phyloP scores from a whole-genome alignment of 2,113 vertebrate species.

The Numida meleagris region DNA sequence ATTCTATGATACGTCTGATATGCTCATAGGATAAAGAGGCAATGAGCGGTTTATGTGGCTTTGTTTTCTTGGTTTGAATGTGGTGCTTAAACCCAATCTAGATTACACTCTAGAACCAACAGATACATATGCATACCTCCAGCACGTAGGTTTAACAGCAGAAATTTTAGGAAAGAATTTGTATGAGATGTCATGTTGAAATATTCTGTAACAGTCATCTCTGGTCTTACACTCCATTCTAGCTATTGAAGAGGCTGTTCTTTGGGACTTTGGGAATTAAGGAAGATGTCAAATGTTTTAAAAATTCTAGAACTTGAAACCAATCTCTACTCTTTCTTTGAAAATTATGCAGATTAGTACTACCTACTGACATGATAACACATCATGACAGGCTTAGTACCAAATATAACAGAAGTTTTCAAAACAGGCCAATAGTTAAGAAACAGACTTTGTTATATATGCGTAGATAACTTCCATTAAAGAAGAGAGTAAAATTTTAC shows the following conservation, averaged over 20 bases:
- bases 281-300: not conserved
- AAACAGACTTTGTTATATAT: not conserved
- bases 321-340: not conserved
- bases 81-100: not conserved
- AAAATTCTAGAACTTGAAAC: not conserved
- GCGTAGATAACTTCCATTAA: not conserved
- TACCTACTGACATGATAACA: not conserved
- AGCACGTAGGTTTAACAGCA: not conserved
- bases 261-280: not conserved
- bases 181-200: constrained; percentile 7
- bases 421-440: not conserved
- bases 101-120: not conserved
- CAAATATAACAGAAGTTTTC: not conserved
- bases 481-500: not conserved
- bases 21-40: constrained; percentile 17
- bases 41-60: not conserved
- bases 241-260: constrained; percentile 6
- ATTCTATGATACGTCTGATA: not conserved
- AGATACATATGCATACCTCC: not conserved
- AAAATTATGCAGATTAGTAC: not conserved
- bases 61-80: not conserved
- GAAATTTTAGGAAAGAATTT: constrained; percentile 40
- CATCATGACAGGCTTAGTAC: not conserved
- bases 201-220: constrained; percentile 18
- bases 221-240: not conserved